Base-by-base conservation (phyloP, 2,888 invertebrate genomes). In the Podotricha telesiphe region DNA sequence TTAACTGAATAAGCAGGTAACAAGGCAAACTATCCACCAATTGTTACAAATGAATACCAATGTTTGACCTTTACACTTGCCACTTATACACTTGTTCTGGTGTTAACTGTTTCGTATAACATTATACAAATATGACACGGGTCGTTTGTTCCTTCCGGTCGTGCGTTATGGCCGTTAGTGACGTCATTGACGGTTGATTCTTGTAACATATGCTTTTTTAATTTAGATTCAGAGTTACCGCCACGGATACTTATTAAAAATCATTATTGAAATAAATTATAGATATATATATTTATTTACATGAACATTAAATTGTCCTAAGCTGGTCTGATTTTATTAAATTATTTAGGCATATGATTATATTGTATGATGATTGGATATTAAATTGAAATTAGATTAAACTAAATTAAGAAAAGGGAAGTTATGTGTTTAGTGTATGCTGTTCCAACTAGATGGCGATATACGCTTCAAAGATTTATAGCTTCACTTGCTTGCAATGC, bases 91-190 rank as follows among this genome's bases (percentile, higher is more conserved):
- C 72, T 63, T 72, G 72, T 68, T 78, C 76, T 78, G 77, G 79
- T 61, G 61, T 63, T 59, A 68, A 53, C 66, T 13, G 42, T 45
- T 68, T 50, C 58, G 59, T 50, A 66, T 66, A 53, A 61, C 34
- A 50, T 59, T n/a, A 67, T 67, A 61, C 45, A 51, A 53, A 47
- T 65, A 56, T 53, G 45, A 79, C 79, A 76, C 77, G 77, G 79
- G 77, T 76, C 81, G 81, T 76, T 80, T 51, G 50, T 66, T 73
- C 75, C 80, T 81, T 81, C 80, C 81, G 81, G 78, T 67, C 75
- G 83, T 81, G 82, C 79, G 62, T 72, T 83, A 84, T 76, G 81
- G 76, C 82, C 82, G 82, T 82, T 82, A 77, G 73, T 72, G 68
- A 66, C 66, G 68, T 71, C 51, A 55, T 8, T 47, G 69, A 53